These are phyloP conservation scores for Varecia variegata DNA, from an alignment of 2,797 vertebrate species.

Conservation along the genomic window DNA sequence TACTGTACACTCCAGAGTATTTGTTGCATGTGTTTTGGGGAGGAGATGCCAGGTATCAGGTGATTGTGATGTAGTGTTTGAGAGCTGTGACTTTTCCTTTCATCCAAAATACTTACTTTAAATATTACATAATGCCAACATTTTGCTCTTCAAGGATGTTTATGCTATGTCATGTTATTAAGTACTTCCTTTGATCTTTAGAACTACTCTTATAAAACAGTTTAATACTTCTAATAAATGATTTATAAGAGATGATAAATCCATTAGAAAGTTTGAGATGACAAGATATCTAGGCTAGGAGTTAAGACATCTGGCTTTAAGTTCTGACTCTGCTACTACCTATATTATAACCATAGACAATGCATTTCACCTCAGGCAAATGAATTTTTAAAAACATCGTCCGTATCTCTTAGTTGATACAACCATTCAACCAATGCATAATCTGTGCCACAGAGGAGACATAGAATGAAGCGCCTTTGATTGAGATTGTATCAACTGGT, in stretches of 20 bases:
- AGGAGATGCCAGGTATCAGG: neutral
- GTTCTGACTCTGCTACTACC: neutral
- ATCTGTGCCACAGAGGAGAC: neutral
- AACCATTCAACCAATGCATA: neutral
- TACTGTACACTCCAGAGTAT: neutral
- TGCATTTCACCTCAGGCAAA: neutral
- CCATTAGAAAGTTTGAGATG: neutral
- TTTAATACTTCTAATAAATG: neutral
- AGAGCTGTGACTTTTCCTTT: neutral
- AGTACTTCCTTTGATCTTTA: neutral
- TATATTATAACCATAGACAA: neutral
- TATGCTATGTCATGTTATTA: neutral
- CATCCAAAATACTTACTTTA: neutral
- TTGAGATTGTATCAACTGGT: neutral
- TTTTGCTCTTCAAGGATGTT: neutral
- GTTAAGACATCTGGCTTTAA: neutral
- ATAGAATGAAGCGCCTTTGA: neutral
- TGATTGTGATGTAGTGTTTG: neutral
- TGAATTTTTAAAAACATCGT: neutral
- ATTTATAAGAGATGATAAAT: neutral
- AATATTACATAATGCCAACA: neutral
- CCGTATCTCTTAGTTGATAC: neutral
- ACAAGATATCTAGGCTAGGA: neutral
- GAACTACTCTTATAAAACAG: neutral
- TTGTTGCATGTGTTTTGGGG: neutral